Conservation (phyloP, 2,797 vertebrate species). For the Pelobates cultripes region DNA sequence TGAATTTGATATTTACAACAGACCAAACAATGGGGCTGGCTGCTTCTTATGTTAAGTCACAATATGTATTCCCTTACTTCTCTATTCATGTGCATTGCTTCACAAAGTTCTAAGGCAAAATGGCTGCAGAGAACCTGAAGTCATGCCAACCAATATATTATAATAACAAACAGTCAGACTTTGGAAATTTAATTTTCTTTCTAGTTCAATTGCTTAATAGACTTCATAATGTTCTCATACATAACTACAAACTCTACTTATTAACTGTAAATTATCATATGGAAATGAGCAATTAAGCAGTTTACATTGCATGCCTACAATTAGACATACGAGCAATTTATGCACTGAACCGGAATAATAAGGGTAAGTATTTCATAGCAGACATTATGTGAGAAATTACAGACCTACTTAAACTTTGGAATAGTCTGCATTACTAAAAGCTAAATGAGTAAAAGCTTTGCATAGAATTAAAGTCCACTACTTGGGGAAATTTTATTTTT, state of each 20-base stretch:
- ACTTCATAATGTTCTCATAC: slow-evolving; percentile 13
- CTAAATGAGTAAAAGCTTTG: too few relatives aligned
- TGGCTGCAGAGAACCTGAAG: background rate
- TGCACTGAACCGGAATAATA: slow-evolving; percentile 16
- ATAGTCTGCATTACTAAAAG: background rate
- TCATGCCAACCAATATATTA: background rate
- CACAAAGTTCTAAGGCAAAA: background rate
- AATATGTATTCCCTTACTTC: too few relatives aligned
- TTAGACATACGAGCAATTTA: slow-evolving; percentile 14
- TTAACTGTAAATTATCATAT: slow-evolving; percentile 33
- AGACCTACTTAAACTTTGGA: background rate
- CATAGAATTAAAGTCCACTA: too few relatives aligned
- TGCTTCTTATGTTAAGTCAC: too few relatives aligned
- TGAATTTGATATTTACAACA: too few relatives aligned
- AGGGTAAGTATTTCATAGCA: background rate
- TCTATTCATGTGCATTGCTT: too few relatives aligned
- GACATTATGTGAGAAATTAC: background rate
- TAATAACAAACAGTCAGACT: background rate
- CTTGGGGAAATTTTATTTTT: too few relatives aligned
- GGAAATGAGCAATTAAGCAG: slow-evolving; percentile 14
- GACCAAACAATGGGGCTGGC: too few relatives aligned
- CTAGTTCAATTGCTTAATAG: slow-evolving; percentile 23
- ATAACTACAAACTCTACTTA: slow-evolving; percentile 11
- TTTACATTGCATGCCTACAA: slow-evolving; percentile 20
- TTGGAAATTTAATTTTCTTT: slow-evolving; percentile 17